These are phyloP conservation scores for Semaprochilodus insignis DNA, from an alignment of 2,797 vertebrate species.

Conservation along the genomic window DNA sequence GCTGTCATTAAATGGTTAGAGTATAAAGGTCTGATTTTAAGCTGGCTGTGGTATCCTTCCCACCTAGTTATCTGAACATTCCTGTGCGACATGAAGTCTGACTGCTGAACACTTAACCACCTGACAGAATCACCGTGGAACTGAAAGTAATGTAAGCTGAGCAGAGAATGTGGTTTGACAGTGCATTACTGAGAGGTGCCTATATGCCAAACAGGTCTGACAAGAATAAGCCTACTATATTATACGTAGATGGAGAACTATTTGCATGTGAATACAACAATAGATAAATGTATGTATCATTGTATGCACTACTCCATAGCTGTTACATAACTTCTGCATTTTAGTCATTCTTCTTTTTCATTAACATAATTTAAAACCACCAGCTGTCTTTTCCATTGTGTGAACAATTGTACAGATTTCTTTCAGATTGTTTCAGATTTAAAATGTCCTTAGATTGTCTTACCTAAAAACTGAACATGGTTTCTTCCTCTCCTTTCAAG, in stretches of 20 bases:
- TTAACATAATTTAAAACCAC: no score
- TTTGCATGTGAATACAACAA: no score
- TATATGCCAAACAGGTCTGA: slow-evolving; percentile 17
- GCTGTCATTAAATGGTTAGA: not conserved
- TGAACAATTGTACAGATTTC: not conserved
- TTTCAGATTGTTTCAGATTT: not conserved
- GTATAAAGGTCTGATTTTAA: not conserved
- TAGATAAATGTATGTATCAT: not conserved
- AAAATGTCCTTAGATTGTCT: not conserved
- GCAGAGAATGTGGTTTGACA: slow-evolving; percentile 24
- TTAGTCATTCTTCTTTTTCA: no score
- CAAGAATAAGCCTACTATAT: not conserved
- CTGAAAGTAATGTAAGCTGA: not conserved
- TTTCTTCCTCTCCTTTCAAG: no score
- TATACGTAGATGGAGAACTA: no score
- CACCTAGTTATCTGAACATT: not conserved
- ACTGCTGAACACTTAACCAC: not conserved
- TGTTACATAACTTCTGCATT: no score
- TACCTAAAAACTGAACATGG: not conserved
- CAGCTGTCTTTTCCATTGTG: no score
- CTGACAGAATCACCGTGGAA: not conserved
- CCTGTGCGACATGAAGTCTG: not conserved
- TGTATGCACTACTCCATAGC: not conserved
- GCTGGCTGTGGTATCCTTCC: not conserved
- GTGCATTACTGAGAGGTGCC: slow-evolving; percentile 9